Evolutionary conservation across 23 tunicate species (phyloP).

Genomic region (Halocynthia aurantium): DNA sequence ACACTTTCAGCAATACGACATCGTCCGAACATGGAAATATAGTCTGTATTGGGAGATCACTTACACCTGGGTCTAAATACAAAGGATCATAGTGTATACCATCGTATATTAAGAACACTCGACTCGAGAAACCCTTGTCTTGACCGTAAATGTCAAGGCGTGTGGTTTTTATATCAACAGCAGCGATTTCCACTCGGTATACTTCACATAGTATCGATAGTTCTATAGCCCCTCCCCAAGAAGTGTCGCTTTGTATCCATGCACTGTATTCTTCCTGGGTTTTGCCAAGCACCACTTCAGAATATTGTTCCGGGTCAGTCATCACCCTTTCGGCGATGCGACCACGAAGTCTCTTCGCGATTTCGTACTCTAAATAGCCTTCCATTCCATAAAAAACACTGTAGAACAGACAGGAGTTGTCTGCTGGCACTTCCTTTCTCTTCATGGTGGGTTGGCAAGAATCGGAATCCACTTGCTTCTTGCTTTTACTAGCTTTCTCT

Average conservation of each 20-base stretch:
- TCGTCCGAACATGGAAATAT: constrained; percentile 59
- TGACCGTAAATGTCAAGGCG: constrained; percentile 82
- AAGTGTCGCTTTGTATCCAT: constrained; percentile 90
- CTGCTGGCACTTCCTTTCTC: constrained; percentile 87
- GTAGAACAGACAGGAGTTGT: constrained; percentile 90
- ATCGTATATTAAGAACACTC: constrained; percentile 78
- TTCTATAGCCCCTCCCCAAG: constrained; percentile 98
- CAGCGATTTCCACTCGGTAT: constrained; percentile 78
- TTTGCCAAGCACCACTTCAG: constrained; percentile 78
- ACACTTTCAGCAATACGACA: constrained; percentile 39
- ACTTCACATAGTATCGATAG: constrained; percentile 64
- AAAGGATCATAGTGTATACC: constrained; percentile 92
- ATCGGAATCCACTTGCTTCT: constrained; percentile 5
- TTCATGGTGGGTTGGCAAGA: constrained; percentile 36
- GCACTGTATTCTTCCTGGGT: constrained; percentile 60
- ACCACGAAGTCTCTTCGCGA: constrained; percentile 53
- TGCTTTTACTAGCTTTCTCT: constrained; percentile 8
- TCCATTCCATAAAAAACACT: constrained; percentile 78
- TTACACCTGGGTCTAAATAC: constrained; percentile 45
- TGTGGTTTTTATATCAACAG: constrained; percentile 77
- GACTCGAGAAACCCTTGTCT: constrained; percentile 32
- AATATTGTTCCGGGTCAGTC: constrained; percentile 67
- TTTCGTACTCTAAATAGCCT: constrained; percentile 47
- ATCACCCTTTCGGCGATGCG: constrained; percentile 57
- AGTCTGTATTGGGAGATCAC: constrained; percentile 48